Conservation (phyloP, 2,113 vertebrate genomes). For the Oostethus manadensis region DNA sequence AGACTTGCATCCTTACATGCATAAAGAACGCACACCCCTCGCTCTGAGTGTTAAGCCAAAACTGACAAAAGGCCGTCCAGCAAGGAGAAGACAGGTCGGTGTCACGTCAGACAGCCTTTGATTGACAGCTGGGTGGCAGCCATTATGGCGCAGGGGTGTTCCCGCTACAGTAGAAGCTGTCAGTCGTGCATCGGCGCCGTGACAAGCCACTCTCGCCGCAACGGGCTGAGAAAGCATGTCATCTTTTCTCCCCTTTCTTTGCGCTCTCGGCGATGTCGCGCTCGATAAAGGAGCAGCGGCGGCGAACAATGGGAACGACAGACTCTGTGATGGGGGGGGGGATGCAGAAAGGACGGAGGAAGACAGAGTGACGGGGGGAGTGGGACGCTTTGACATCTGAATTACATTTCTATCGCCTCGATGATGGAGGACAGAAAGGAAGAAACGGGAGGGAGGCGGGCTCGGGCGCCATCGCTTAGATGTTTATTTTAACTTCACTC, state of each 20-base stretch:
- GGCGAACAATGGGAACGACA: slow-evolving; percentile 74
- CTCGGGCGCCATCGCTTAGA: slow-evolving; percentile 70
- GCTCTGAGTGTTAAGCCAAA: no score
- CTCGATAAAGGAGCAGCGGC: slow-evolving; percentile 76
- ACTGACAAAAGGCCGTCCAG: neutral
- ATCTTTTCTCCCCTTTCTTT: slow-evolving; percentile 69
- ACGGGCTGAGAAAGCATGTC: slow-evolving; percentile 77
- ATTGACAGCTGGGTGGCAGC: slow-evolving; percentile 65
- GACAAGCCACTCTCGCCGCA: slow-evolving; percentile 70
- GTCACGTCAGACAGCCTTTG: slow-evolving; percentile 58
- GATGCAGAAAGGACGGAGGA: slow-evolving; percentile 54
- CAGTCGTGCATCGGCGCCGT: slow-evolving; percentile 67
- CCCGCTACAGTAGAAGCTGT: slow-evolving; percentile 73
- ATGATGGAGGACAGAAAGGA: slow-evolving; percentile 58
- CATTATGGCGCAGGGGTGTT: slow-evolving; percentile 71
- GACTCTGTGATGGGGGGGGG: slow-evolving; percentile 39
- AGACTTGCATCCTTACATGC: no score
- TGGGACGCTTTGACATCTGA: slow-evolving; percentile 78
- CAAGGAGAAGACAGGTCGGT: slow-evolving; percentile 46
- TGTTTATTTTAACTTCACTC: slow-evolving; percentile 78
- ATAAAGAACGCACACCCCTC: no score
- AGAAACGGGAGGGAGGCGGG: slow-evolving; percentile 60
- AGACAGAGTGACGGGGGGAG: slow-evolving; percentile 64
- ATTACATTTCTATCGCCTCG: slow-evolving; percentile 75
- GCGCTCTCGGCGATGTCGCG: slow-evolving; percentile 70